Evolutionary conservation across 2,113 vertebrate species (phyloP), one percentile per base, ranked within the genome.

Genomic region (Indri indri): DNA sequence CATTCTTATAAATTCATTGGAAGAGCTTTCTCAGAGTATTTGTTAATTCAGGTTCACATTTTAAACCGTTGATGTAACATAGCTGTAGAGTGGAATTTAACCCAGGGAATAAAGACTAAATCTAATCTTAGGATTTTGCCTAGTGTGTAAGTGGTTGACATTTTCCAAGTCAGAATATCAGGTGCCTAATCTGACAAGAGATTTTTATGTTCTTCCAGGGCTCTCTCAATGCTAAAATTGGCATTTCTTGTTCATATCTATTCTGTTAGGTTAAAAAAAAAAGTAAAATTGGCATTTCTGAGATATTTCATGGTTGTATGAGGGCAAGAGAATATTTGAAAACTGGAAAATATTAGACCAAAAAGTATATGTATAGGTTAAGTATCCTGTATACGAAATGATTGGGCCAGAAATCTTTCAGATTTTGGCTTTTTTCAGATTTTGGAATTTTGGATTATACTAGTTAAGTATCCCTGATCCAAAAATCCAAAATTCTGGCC

Each of bases 81-180:
- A 83, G 17, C 12, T 68, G 0, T 89, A 59, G 45, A 88, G 37
- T 81, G 57, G 47, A 90, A 94, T 95, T 92, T 96, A 95, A 76
- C 27, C 20, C 34, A 66, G 52, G 34, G 7, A 59, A 6, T 45
- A 93, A 77, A 66, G 12, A 59, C 10, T 45, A 93, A 82, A 61
- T 92, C 76, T 86, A 47, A 16, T 90, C 27, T 83, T 87, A 76
- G 77, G 18, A 94, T 88, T 93, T 94, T 95, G 14, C 88, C 68
- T 61, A 54, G 6, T 17, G 23, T 77, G 11, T 82, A 95, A 77
- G 30, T 90, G 14, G 23, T n/a, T 90, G 37, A 88, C 42, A 88
- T 85, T 96, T 95, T 93, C 77, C 73, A 82, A 94, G 52, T 85
- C 68, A 95, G 87, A 83, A 63, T 95, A 70, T 82, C 90, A 91